These are phyloP conservation scores for Shargacucullia verbasci DNA, from an alignment of 2,888 invertebrate genomes.

Conservation along the genomic window DNA sequence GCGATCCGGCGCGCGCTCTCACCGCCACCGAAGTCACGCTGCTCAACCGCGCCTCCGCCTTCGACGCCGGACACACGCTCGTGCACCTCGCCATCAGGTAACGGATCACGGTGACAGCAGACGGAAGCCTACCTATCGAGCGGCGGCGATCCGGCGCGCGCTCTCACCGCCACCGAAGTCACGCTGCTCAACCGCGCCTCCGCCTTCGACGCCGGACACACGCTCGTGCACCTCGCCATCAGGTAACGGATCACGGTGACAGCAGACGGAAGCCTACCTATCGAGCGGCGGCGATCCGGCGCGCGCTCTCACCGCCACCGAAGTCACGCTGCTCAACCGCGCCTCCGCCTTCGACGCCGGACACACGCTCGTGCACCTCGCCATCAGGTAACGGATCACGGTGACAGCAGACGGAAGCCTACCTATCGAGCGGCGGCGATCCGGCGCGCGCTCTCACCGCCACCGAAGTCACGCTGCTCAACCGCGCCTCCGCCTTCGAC, in stretches of 20 bases:
- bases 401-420: no score
- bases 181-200: conserved; percentile 87
- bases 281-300: conserved; percentile 92
- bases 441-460: no score
- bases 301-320: conserved; percentile 94
- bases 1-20: conserved; percentile 96
- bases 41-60: conserved; percentile 90
- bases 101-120: conserved; percentile 90
- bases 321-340: conserved; percentile 90
- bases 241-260: no score
- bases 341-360: no score
- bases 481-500: no score
- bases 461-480: no score
- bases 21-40: conserved; percentile 94
- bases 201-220: conserved; percentile 98
- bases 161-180: conserved; percentile 95
- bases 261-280: no score
- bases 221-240: conserved; percentile 98
- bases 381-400: conserved; percentile 96
- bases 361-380: no score
- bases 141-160: conserved; percentile 96
- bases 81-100: conserved; percentile 97
- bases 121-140: conserved; percentile 95
- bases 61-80: conserved; percentile 97
- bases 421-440: no score